Evolutionary conservation across 2,113 vertebrate species (phyloP), one percentile per base, ranked within the genome.

Genomic region (Megaptera novaeangliae): DNA sequence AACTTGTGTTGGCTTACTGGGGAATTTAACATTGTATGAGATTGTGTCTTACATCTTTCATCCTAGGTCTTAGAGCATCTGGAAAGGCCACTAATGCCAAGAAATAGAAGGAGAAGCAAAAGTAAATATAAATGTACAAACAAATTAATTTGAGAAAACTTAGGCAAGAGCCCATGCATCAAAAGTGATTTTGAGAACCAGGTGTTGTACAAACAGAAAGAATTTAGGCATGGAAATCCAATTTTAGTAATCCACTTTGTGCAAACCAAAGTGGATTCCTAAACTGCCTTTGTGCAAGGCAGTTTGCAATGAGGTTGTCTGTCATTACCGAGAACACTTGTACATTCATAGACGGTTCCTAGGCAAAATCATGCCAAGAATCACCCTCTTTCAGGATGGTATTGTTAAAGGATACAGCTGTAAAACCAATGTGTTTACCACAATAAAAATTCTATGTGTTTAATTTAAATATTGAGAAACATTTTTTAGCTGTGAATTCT

Each of bases 111-210:
- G 6, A 15, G 4, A 77, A 68, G 39, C 5, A 69, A 77, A 94
- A 84, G 21, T 49, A 77, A 84, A 88, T 27, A 77, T 72, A 92
- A 86, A 96, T 71, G 13, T 36, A 23, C 21, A 92, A 46, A 10
- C 41, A 52, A 5, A 81, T 61, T 85, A 85, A 86, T 87, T 93
- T 94, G n/a, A 97, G 83, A 59, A 95, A 59, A 94, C 23, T 61
- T 46, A 71, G 31, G 39, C 44, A 86, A 89, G 23, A 94, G n/a
- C 25, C 20, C 36, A 27, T 82, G 25, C 20, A 68, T 88, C 74
- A 72, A 61, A 90, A 86, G 31, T n/a, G 34, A 96, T 59, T 68
- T 95, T 31, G 6, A 77, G 74, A 82, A 92, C 23, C 44, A 91
- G 55, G 31, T 93, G 57, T 63, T 87, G 71, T 68, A 83, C 29